phyloP scores from a whole-genome alignment of 1,140 invertebrate species.

The Gryllus bimaculatus region DNA sequence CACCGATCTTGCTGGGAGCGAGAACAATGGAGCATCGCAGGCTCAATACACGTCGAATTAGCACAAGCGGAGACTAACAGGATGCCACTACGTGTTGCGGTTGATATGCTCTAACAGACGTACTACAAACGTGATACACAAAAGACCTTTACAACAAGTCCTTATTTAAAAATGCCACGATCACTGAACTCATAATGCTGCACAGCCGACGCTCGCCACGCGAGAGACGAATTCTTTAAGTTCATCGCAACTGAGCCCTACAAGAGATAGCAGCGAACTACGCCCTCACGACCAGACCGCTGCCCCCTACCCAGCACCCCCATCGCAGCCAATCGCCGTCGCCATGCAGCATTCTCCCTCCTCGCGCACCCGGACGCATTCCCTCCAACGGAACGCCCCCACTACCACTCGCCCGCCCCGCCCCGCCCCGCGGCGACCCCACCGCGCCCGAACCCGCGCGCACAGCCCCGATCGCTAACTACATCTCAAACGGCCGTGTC shows the following conservation, averaged over 20 bases:
- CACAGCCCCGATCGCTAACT: background rate
- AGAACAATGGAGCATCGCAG: background rate
- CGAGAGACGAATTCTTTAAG: background rate
- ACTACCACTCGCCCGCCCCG: too few species aligned
- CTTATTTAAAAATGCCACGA: background rate
- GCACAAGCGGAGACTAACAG: background rate
- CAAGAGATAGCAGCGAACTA: background rate
- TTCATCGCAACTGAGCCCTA: constrained; percentile 3
- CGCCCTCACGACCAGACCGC: background rate
- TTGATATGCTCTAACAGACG: background rate
- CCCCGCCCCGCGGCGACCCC: too few species aligned
- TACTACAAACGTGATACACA: background rate
- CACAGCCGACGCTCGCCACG: background rate
- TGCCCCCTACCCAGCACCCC: background rate
- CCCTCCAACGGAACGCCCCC: background rate
- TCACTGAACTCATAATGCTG: background rate
- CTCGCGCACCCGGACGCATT: background rate
- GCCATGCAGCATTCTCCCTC: background rate
- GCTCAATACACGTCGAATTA: background rate
- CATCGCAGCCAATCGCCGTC: background rate
- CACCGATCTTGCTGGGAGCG: too few species aligned
- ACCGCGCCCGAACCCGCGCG: too few species aligned
- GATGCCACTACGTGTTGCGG: background rate
- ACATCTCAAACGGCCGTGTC: background rate
- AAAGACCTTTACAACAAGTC: background rate